These are phyloP conservation scores for Bombus balteatus DNA, from an alignment of 1,140 invertebrate genomes.

Conservation along the genomic window DNA sequence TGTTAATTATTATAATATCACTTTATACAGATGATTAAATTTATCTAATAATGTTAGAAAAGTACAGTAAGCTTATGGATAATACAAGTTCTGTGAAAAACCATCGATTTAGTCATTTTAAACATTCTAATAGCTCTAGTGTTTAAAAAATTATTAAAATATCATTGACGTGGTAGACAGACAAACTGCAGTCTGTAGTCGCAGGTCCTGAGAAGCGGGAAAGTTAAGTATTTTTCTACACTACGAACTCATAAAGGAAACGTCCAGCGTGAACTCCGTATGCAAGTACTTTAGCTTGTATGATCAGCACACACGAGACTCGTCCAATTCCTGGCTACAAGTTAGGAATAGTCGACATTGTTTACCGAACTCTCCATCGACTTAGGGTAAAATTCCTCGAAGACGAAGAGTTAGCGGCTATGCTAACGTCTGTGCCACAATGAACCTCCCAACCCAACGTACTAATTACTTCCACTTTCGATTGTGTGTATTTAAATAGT, in stretches of 20 bases:
- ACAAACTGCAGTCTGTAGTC: neutral
- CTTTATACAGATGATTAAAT: neutral
- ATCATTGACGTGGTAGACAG: neutral
- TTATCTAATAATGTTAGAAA: neutral
- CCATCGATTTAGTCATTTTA: neutral
- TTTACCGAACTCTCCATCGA: conserved; percentile 71
- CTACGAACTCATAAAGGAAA: conserved; percentile 42
- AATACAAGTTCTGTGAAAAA: neutral
- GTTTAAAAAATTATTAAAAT: neutral
- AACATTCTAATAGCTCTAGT: neutral
- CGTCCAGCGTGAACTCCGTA: conserved; percentile 39
- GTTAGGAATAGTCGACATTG: conserved; percentile 66
- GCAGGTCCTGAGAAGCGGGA: conserved; percentile 7
- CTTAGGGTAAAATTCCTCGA: conserved; percentile 57
- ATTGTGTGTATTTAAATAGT: conserved; percentile 46
- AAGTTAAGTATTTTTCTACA: conserved; percentile 31
- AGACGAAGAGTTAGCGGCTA: conserved; percentile 48
- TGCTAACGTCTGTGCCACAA: conserved; percentile 38
- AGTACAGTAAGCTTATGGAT: neutral
- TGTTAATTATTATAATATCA: neutral
- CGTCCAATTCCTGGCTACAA: conserved; percentile 56
- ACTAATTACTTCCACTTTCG: conserved; percentile 56
- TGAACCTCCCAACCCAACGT: conserved; percentile 33
- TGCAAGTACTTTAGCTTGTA: conserved; percentile 53
- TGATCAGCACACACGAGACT: conserved; percentile 48